Evolutionary conservation across 2,888 invertebrate species (phyloP), one percentile per base, ranked within the genome.

Genomic region (Priapulus caudatus): DNA sequence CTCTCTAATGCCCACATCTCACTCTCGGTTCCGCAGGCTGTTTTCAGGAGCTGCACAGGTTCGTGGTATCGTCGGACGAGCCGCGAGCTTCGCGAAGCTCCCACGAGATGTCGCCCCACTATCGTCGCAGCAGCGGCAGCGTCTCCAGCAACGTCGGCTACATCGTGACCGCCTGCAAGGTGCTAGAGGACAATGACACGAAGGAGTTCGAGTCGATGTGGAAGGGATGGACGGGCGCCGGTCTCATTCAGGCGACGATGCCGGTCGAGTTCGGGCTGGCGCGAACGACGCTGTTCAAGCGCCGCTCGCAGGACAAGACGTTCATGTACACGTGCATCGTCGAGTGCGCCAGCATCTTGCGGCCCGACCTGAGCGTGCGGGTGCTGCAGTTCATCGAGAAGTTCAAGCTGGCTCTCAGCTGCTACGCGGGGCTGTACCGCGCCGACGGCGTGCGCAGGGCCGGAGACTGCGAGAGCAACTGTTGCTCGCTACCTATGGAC

Each of bases 151-250:
- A 33, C n/a, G n/a, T n/a, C 10, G 33, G 33, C 10, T 33, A 33
- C 33, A 33, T 33, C n/a, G 33, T 33, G 10, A 33, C n/a, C 33
- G 33, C 33, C 10, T 33, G 33, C 33, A 33, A 33, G 33, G 33
- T 33, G 33, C n/a, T 33, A n/a, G 33, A 33, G 33, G 33, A 33
- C 33, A 33, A n/a, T 33, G 33, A 33, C 33, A 33, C 33, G 33
- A 10, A 33, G 10, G 33, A 33, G 10, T 33, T 33, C n/a, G 33
- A 33, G 33, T 33, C 10, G 10, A 33, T 33, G 10, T 33, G 33
- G 33, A 33, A 33, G n/a, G 33, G 33, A 10, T 33, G 33, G 33
- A 33, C 33, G n/a, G 33, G 33, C 10, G 33, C 33, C 10, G 33
- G n/a, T 10, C n/a, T 10, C 33, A 33, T 33, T n/a, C n/a, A n/a